Evolutionary conservation across 2,888 invertebrate species (phyloP).

Genomic region (Coleophora flavipennella): DNA sequence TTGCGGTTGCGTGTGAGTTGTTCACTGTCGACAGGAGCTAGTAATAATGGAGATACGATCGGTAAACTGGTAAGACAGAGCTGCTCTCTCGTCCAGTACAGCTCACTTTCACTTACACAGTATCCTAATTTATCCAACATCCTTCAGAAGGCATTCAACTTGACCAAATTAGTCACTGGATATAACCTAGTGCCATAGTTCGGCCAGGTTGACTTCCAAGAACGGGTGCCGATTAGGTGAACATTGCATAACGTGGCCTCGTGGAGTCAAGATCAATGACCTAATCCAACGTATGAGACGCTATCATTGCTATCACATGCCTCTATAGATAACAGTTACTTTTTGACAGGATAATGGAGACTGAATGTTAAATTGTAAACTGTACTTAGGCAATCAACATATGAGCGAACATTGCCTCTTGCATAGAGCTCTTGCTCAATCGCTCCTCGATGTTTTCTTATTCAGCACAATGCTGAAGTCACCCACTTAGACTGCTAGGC

Average conservation of each 20-base stretch:
- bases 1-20: slow-evolving; percentile 33
- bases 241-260: slow-evolving; percentile 50
- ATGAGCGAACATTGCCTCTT: slow-evolving; percentile 20
- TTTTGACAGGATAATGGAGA: slow-evolving; percentile 39
- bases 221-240: slow-evolving; percentile 17
- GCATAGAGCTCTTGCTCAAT: slow-evolving; percentile 45
- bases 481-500: slow-evolving; percentile 48
- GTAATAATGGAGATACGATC: slow-evolving; percentile 39
- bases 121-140: slow-evolving; percentile 3
- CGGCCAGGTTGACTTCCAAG: slow-evolving; percentile 25
- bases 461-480: slow-evolving; percentile 15
- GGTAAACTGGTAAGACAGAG: slow-evolving; percentile 23
- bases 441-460: slow-evolving; percentile 16
- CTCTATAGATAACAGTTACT: slow-evolving; percentile 43
- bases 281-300: slow-evolving; percentile 39
- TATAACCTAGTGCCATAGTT: slow-evolving; percentile 20
- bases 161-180: not conserved
- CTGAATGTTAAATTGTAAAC: slow-evolving; percentile 14
- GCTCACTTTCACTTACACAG: slow-evolving; percentile 40
- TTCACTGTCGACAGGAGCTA: slow-evolving; percentile 36
- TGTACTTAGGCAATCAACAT: slow-evolving; percentile 26
- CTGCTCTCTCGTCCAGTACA: slow-evolving; percentile 26
- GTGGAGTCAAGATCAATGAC: slow-evolving; percentile 53
- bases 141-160: slow-evolving; percentile 1
- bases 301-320: slow-evolving; percentile 48